Conservation (phyloP, 2,888 invertebrate genomes). For the Drosophila koepferae region DNA sequence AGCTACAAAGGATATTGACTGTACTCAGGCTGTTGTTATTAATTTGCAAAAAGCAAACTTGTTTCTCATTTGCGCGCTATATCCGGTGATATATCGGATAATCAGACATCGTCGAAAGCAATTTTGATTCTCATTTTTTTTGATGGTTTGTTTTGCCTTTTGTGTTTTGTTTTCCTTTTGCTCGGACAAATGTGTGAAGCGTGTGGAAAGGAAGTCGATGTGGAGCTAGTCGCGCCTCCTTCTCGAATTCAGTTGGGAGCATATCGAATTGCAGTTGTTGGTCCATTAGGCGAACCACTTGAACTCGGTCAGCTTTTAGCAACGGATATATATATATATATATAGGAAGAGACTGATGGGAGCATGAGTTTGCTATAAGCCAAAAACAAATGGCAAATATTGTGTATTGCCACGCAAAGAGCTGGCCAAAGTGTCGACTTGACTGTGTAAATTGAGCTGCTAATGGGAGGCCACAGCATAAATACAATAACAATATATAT, state of each 20-base stretch:
- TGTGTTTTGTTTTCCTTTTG: constrained; percentile 28
- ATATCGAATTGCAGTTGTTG: constrained; percentile 75
- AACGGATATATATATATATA: constrained; percentile 50
- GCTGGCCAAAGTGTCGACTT: constrained; percentile 50
- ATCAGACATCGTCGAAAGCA: constrained; percentile 58
- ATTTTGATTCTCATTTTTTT: constrained; percentile 66
- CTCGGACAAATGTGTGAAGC: constrained; percentile 47
- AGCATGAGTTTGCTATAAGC: constrained; percentile 29
- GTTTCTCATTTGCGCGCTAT: constrained; percentile 58
- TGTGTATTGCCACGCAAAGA: constrained; percentile 57
- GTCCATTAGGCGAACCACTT: constrained; percentile 74
- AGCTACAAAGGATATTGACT: constrained; percentile 19
- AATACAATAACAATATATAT: constrained; percentile 44
- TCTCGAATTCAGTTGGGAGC: constrained; percentile 33
- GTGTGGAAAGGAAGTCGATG: constrained; percentile 9
- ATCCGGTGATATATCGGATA: constrained; percentile 62
- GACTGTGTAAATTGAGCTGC: constrained; percentile 77
- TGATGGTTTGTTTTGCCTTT: constrained; percentile 18
- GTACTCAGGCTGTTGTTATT: constrained; percentile 66
- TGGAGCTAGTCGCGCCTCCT: neutral
- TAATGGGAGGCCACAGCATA: constrained; percentile 59
- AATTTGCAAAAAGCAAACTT: constrained; percentile 72
- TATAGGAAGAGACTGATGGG: neutral
- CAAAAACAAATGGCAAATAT: constrained; percentile 70
- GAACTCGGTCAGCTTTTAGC: constrained; percentile 67